These are phyloP conservation scores for Lasioglossum albipes DNA, from an alignment of 1,140 invertebrate species.

Conservation along the genomic window DNA sequence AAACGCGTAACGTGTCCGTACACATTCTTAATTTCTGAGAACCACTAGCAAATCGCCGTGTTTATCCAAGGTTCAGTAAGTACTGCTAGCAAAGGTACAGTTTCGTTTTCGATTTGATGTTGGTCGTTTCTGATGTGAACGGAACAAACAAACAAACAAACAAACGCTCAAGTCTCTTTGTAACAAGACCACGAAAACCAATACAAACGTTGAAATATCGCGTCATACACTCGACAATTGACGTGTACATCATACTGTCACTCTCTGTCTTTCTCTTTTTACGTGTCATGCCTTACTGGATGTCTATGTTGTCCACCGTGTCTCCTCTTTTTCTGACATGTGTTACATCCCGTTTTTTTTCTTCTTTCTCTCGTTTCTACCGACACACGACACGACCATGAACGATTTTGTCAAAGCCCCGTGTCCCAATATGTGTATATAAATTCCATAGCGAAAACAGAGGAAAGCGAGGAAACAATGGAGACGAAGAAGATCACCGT, in stretches of 20 bases:
- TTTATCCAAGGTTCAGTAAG: slow-evolving; percentile 57
- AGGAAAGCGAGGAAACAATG: slow-evolving; percentile 75
- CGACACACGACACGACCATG: no score
- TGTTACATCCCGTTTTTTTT: background rate
- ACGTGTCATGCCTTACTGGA: no score
- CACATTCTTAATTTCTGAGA: slow-evolving; percentile 38
- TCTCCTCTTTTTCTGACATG: background rate
- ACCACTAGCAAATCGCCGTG: slow-evolving; percentile 38
- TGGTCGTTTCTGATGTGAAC: background rate
- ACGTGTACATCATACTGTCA: slow-evolving; percentile 5
- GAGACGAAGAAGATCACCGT: slow-evolving; percentile 47
- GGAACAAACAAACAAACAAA: background rate
- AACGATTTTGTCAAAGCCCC: background rate
- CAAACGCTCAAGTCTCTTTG: background rate
- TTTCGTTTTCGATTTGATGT: slow-evolving; percentile 38
- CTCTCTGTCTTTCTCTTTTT: background rate
- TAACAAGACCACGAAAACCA: slow-evolving; percentile 19
- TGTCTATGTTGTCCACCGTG: background rate
- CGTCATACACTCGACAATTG: slow-evolving; percentile 36
- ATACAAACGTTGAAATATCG: background rate
- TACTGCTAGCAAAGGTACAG: slow-evolving; percentile 45
- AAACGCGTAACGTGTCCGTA: background rate
- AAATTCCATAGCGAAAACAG: slow-evolving; percentile 77
- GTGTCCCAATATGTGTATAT: slow-evolving; percentile 62
- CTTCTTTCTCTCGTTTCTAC: no score